Evolutionary conservation across 2,888 invertebrate genomes (phyloP).

Genomic region (Julus scandinavius): DNA sequence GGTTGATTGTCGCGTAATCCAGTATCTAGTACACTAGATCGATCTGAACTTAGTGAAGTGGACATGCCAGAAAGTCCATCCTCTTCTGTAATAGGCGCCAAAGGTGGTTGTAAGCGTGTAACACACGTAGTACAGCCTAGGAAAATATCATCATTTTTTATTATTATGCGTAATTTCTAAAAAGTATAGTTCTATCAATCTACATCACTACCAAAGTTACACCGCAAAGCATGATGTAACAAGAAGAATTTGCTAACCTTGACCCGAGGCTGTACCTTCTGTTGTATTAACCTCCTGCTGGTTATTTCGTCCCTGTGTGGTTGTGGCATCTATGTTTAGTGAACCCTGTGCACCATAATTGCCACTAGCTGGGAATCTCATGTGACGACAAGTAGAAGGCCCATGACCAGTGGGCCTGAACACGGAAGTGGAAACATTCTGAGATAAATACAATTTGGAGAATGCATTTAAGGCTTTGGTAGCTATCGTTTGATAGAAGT

Average conservation of each 20-base stretch:
- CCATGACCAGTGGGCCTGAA: slow-evolving; percentile 54
- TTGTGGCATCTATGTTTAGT: neutral
- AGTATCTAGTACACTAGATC: slow-evolving; percentile 51
- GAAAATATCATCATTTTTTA: neutral
- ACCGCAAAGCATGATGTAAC: neutral
- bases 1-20: slow-evolving; percentile 52
- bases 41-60: slow-evolving; percentile 50
- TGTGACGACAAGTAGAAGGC: slow-evolving; percentile 15
- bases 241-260: neutral
- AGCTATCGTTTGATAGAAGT: neutral
- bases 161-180: too few species aligned
- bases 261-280: neutral
- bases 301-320: neutral
- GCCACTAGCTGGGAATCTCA: slow-evolving; percentile 29
- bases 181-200: too few species aligned
- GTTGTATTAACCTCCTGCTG: neutral
- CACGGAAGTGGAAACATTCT: slow-evolving; percentile 56
- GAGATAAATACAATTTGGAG: neutral
- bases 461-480: neutral
- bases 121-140: slow-evolving; percentile 43
- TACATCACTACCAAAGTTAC: too few species aligned
- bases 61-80: slow-evolving; percentile 48
- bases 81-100: slow-evolving; percentile 52
- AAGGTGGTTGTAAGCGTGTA: slow-evolving; percentile 19
- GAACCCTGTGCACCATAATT: slow-evolving; percentile 47